Evolutionary conservation across 2,888 invertebrate genomes (phyloP).

Genomic region (Sturmia bella): DNA sequence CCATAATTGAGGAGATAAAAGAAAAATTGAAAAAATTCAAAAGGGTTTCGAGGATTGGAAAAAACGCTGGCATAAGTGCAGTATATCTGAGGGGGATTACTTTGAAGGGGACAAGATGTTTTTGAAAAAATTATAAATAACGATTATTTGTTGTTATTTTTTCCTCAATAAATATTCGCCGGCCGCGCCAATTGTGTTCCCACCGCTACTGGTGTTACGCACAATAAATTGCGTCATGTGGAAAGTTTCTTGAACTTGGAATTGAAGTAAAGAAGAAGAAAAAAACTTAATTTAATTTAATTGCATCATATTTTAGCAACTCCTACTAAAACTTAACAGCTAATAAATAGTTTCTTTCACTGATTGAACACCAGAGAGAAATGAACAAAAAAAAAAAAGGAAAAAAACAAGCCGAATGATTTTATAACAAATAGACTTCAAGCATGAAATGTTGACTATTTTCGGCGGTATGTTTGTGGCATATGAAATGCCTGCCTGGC

Average conservation of each 20-base stretch:
- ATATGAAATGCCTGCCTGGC: neutral
- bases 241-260: constrained; percentile 45
- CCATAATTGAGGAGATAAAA: no score
- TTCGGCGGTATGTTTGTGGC: neutral
- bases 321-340: constrained; percentile 52
- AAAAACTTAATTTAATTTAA: neutral
- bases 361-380: constrained; percentile 4
- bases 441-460: constrained; percentile 55
- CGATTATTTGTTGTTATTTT: no score
- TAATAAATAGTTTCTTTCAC: constrained; percentile 56
- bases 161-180: no score
- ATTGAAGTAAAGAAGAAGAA: neutral
- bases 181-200: no score
- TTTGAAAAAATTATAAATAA: no score
- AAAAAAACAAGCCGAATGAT: constrained; percentile 28
- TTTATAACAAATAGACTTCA: constrained; percentile 61
- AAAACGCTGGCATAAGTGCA: no score
- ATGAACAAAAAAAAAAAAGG: neutral
- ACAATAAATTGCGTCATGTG: constrained; percentile 1
- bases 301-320: constrained; percentile 38
- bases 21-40: no score
- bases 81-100: no score
- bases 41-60: no score
- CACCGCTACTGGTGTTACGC: constrained; percentile 3
- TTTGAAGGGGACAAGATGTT: no score